Evolutionary conservation across 2,888 invertebrate species (phyloP).

Genomic region (Antitype chi): DNA sequence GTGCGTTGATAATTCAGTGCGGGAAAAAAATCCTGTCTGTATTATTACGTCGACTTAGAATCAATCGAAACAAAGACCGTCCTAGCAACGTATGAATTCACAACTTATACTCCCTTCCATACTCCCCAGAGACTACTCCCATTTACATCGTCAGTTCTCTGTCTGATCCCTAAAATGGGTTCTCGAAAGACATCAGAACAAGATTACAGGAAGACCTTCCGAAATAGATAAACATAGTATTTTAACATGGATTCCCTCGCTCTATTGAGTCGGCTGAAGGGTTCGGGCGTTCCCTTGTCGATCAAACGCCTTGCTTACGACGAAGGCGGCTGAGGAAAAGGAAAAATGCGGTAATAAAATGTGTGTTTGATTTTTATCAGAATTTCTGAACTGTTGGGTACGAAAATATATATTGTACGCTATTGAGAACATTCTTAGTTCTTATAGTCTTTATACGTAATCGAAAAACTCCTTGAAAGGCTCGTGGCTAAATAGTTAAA

Average conservation of each 20-base stretch:
- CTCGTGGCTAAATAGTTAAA: too few relatives aligned
- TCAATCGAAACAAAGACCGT: not conserved
- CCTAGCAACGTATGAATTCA: not conserved
- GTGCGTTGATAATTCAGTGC: too few relatives aligned
- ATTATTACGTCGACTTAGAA: too few relatives aligned
- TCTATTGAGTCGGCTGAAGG: conserved; percentile 56
- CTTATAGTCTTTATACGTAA: not conserved
- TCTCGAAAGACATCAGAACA: conserved; percentile 26
- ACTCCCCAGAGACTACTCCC: not conserved
- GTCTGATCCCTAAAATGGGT: conserved; percentile 29
- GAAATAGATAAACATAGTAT: conserved; percentile 60
- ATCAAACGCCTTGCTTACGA: conserved; percentile 57
- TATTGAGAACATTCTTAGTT: conserved; percentile 1
- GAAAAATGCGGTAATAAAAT: conserved; percentile 39
- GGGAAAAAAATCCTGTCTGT: too few relatives aligned
- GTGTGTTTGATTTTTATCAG: conserved; percentile 44
- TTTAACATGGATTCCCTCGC: conserved; percentile 48
- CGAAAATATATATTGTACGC: not conserved
- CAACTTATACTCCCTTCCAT: not conserved
- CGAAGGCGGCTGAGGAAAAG: conserved; percentile 16
- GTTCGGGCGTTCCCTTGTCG: conserved; percentile 50
- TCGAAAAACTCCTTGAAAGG: not conserved
- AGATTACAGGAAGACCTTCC: conserved; percentile 47
- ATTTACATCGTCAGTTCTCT: conserved; percentile 7
- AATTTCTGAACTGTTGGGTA: conserved; percentile 11